Conservation (phyloP, 2,888 invertebrate species). For the Melinaea marsaeus region DNA sequence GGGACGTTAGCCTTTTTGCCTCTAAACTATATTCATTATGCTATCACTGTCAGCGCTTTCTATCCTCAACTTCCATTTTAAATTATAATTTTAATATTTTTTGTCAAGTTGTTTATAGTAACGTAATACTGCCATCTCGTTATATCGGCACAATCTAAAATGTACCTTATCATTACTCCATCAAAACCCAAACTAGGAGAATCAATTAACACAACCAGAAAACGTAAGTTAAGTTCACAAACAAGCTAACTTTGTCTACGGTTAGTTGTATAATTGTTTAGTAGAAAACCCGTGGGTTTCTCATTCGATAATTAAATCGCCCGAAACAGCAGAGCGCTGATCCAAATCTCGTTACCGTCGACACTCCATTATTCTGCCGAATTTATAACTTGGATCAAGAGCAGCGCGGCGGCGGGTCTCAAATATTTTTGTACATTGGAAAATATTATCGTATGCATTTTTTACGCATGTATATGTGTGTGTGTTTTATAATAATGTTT, state of each 20-base stretch:
- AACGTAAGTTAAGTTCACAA: constrained; percentile 21
- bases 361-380: constrained; percentile 38
- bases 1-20: constrained; percentile 10
- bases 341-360: constrained; percentile 37
- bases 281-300: constrained; percentile 23
- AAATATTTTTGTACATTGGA: not conserved
- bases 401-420: not conserved
- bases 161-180: not conserved
- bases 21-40: constrained; percentile 4
- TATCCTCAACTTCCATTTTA: not conserved
- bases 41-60: constrained; percentile 1
- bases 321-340: constrained; percentile 31
- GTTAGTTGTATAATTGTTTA: constrained; percentile 29
- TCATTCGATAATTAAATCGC: constrained; percentile 33
- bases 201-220: constrained; percentile 11
- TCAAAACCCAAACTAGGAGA: not conserved
- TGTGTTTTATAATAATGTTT: too few relatives aligned
- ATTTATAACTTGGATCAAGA: constrained; percentile 25
- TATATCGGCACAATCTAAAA: not conserved
- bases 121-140: too few relatives aligned
- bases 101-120: too few relatives aligned
- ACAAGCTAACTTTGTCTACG: constrained; percentile 17
- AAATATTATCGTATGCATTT: not conserved
- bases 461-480: too few relatives aligned
- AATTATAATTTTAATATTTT: too few relatives aligned